Evolutionary conservation across 2,797 vertebrate species (phyloP).

Genomic region (Sebastes glaucus): DNA sequence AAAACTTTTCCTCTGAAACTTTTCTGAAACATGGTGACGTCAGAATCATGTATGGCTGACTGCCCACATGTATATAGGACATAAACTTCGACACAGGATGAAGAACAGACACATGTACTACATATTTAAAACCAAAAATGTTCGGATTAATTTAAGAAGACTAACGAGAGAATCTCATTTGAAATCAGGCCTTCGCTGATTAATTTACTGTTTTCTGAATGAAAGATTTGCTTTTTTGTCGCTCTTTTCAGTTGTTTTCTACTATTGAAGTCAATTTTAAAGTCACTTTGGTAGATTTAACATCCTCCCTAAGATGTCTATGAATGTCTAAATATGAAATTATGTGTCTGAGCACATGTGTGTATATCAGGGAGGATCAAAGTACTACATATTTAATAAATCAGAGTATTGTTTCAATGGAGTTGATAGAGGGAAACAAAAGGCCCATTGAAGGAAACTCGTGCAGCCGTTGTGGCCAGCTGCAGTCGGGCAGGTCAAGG

Average conservation of each 20-base stretch:
- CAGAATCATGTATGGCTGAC: conserved; percentile 1
- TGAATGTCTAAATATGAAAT: conserved; percentile 7
- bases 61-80: neutral
- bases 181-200: neutral
- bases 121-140: conserved; percentile 25
- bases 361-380: conserved; percentile 13
- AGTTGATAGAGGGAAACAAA: conserved; percentile 70
- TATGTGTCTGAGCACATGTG: neutral
- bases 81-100: neutral
- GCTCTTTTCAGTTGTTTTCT: neutral
- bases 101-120: neutral
- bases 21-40: conserved; percentile 35
- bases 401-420: conserved; percentile 49
- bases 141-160: neutral
- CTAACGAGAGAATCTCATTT: neutral
- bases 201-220: neutral
- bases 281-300: neutral
- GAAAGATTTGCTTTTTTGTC: neutral
- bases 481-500: conserved; percentile 68
- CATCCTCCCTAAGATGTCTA: neutral
- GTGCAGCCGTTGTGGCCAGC: conserved; percentile 54
- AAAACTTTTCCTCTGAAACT: conserved; percentile 61
- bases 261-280: neutral
- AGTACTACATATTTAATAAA: conserved; percentile 54
- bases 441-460: conserved; percentile 69